Conservation (phyloP, 2,113 vertebrate genomes). For the Nannobrachium achirus region DNA sequence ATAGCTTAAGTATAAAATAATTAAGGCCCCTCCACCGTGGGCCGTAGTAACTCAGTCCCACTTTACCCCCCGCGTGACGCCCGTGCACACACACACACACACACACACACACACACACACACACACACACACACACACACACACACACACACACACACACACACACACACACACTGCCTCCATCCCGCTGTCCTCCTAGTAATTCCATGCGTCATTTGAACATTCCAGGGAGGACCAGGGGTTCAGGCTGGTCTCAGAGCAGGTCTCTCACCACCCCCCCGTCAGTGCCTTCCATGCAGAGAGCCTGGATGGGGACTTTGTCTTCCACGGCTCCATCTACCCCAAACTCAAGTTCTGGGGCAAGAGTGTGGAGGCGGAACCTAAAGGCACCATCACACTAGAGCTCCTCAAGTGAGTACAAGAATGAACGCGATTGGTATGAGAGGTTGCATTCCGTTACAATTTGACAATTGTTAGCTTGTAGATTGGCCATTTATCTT, state of each 20-base stretch:
- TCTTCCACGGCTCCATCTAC: slow-evolving; percentile 92
- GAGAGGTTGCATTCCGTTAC: too few relatives aligned
- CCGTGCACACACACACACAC: neutral
- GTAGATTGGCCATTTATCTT: too few relatives aligned
- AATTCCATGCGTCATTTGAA: neutral
- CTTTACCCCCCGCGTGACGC: too few relatives aligned
- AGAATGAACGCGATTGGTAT: too few relatives aligned
- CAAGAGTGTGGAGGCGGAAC: slow-evolving; percentile 92
- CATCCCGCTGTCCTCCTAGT: neutral
- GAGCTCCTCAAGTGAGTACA: slow-evolving; percentile 85
- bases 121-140: neutral
- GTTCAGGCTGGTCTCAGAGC: slow-evolving; percentile 88
- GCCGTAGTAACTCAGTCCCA: too few relatives aligned
- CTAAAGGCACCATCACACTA: slow-evolving; percentile 89
- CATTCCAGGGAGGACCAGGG: slow-evolving; percentile 85
- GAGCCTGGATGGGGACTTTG: slow-evolving; percentile 85
- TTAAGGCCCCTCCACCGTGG: too few relatives aligned
- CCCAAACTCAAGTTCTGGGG: slow-evolving; percentile 94
- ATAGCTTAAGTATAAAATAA: too few relatives aligned
- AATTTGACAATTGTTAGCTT: too few relatives aligned
- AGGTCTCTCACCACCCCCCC: slow-evolving; percentile 92
- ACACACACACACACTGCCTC: neutral
- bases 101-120: slow-evolving; percentile 1
- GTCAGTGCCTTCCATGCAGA: slow-evolving; percentile 89
- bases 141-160: neutral